Percentiles rank a stretch among this genome's conserved stretches.
Conservation (phyloP, 2,797 vertebrate species). For the Poecilia wingei region DNA sequence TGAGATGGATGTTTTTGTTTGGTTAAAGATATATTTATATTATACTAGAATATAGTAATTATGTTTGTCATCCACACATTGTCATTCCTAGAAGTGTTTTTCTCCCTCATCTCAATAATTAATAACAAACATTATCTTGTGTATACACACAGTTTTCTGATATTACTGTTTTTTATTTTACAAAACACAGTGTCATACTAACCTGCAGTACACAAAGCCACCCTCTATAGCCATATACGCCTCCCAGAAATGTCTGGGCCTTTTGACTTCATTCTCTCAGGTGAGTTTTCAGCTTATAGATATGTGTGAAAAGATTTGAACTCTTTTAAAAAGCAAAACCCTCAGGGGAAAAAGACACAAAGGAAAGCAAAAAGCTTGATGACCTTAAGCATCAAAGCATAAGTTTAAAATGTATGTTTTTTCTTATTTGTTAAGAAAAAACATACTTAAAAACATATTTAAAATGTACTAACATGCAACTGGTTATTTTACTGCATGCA, state of each 20-base stretch:
- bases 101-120: neutral
- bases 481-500: neutral
- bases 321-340: neutral
- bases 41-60: neutral
- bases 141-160: neutral
- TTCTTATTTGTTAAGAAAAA: neutral
- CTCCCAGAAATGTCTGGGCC: constrained; percentile 43
- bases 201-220: neutral
- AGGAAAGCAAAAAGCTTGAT: neutral
- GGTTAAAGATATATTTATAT: neutral
- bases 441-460: neutral
- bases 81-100: neutral
- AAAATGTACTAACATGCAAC: neutral
- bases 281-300: constrained; percentile 47
- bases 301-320: constrained; percentile 49
- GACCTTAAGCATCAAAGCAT: neutral
- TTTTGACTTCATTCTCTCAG: constrained; percentile 42
- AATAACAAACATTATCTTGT: neutral
- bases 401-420: neutral
- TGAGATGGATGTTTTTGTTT: neutral
- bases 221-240: constrained; percentile 16
- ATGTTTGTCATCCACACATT: neutral
- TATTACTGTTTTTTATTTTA: neutral
- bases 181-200: neutral
- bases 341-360: neutral